Conservation (phyloP, 2,113 vertebrate genomes). For the Sardina pilchardus region DNA sequence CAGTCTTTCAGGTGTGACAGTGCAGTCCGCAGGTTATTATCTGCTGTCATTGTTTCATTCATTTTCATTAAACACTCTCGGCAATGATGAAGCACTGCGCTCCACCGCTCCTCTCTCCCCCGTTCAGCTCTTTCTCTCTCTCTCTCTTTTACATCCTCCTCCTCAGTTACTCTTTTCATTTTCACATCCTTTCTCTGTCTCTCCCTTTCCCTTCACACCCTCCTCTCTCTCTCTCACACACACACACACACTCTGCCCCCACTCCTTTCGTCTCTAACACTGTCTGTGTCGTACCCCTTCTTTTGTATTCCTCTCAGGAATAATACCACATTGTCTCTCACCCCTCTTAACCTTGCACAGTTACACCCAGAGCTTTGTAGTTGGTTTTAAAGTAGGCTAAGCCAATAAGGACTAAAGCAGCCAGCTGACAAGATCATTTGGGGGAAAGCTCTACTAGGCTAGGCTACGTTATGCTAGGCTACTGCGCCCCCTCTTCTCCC, state of each 20-base stretch:
- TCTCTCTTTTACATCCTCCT: constrained; percentile 59
- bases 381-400: neutral
- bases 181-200: neutral
- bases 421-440: neutral
- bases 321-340: constrained; percentile 59
- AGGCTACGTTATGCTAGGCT: neutral
- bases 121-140: neutral
- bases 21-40: constrained; percentile 64
- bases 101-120: constrained; percentile 59
- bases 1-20: constrained; percentile 35
- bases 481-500: neutral
- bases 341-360: constrained; percentile 66
- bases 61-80: constrained; percentile 69
- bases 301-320: constrained; percentile 68
- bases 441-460: neutral
- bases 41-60: constrained; percentile 72
- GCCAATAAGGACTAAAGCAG: neutral
- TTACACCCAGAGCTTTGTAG: constrained; percentile 39
- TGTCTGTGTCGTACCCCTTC: constrained; percentile 36
- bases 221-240: neutral
- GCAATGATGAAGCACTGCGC: constrained; percentile 68
- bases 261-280: constrained; percentile 49
- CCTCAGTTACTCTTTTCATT: neutral
- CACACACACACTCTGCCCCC: constrained; percentile 51
- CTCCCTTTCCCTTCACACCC: neutral